Conservation (phyloP, 2,888 invertebrate species). For the Synanthedon myopaeformis region DNA sequence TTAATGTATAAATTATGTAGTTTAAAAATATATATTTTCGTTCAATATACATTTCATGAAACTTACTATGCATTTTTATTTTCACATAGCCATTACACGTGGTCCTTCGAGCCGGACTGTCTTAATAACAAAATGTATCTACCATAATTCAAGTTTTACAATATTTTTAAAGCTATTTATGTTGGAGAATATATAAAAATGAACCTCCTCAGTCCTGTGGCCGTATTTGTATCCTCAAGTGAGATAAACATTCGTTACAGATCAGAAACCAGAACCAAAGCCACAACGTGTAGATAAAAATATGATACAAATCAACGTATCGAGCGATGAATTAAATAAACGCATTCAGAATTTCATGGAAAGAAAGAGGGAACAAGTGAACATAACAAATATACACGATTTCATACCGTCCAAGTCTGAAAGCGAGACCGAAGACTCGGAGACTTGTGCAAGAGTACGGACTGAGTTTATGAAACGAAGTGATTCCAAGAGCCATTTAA, state of each 20-base stretch:
- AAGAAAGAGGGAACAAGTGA: slow-evolving; percentile 79
- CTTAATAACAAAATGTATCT: neutral
- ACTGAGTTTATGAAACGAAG: slow-evolving; percentile 78
- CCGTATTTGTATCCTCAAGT: no score
- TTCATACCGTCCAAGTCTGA: slow-evolving; percentile 67
- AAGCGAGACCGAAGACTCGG: slow-evolving; percentile 49
- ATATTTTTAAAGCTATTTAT: neutral
- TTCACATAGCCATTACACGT: neutral
- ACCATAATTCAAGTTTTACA: neutral
- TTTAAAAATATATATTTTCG: no score
- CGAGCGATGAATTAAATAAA: slow-evolving; percentile 73
- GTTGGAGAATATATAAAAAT: neutral
- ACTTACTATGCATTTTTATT: no score
- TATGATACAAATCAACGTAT: slow-evolving; percentile 77
- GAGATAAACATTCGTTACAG: no score
- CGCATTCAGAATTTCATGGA: slow-evolving; percentile 81
- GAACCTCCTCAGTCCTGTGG: neutral
- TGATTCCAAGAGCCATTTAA: slow-evolving; percentile 83
- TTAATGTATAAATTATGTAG: no score
- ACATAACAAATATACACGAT: slow-evolving; percentile 79
- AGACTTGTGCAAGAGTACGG: slow-evolving; percentile 81
- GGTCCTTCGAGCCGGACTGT: neutral
- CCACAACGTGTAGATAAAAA: slow-evolving; percentile 27
- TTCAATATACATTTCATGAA: no score
- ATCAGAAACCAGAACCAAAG: neutral